Conservation (phyloP, 2,888 invertebrate genomes). For the Pomacea canaliculata region DNA sequence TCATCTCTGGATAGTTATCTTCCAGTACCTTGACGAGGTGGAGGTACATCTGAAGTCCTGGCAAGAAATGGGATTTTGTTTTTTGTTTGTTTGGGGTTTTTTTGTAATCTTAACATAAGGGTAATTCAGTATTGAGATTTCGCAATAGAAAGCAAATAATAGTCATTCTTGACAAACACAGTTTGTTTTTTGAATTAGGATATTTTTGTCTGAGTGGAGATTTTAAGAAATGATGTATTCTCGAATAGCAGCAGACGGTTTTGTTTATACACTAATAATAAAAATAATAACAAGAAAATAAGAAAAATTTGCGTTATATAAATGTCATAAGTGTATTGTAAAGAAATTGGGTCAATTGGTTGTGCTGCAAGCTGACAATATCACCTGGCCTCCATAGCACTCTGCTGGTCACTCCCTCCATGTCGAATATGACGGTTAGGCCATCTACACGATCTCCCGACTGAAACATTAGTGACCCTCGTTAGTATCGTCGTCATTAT, state of each 20-base stretch:
- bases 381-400: conserved; percentile 85
- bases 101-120: too few species aligned
- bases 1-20: conserved; percentile 91
- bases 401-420: conserved; percentile 69
- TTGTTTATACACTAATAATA: too few species aligned
- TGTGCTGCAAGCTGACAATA: neutral
- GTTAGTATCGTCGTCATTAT: neutral
- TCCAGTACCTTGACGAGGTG: conserved; percentile 87
- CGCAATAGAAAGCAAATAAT: too few species aligned
- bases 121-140: too few species aligned
- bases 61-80: neutral
- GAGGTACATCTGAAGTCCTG: conserved; percentile 85
- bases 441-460: conserved; percentile 61
- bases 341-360: neutral
- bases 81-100: neutral
- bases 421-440: conserved; percentile 69
- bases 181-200: too few species aligned
- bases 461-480: conserved; percentile 6
- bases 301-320: neutral
- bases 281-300: neutral
- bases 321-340: neutral
- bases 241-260: too few species aligned
- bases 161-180: too few species aligned
- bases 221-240: too few species aligned
- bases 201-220: too few species aligned